Percentiles rank a stretch among this genome's conserved stretches.
phyloP scores from a whole-genome alignment of 2,113 vertebrate species.

The Vidua chalybeata region DNA sequence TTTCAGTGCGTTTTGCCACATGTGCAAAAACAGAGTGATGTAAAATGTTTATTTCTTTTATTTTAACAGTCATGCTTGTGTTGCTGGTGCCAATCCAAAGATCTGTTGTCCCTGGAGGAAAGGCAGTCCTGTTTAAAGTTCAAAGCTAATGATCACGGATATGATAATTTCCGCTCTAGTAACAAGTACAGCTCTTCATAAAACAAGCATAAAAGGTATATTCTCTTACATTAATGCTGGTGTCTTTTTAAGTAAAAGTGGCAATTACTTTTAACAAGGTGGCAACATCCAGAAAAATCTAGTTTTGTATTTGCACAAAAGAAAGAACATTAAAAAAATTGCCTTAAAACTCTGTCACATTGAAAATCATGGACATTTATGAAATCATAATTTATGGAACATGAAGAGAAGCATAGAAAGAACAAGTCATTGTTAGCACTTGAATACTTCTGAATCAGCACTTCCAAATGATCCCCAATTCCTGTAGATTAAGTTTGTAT shows the following conservation, averaged over 20 bases:
- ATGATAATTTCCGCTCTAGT: constrained; percentile 89
- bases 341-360: not conserved
- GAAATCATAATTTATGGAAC: not conserved
- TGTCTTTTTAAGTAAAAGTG: constrained; percentile 49
- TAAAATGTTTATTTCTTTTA: constrained; percentile 40
- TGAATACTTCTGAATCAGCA: constrained; percentile 70
- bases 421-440: constrained; percentile 68
- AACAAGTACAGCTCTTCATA: constrained; percentile 91
- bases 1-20: not conserved
- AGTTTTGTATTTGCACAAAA: constrained; percentile 43
- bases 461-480: constrained; percentile 57
- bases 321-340: not conserved
- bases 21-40: not conserved
- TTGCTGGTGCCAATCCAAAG: constrained; percentile 84
- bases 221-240: not conserved
- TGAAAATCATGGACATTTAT: not conserved
- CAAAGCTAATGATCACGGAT: constrained; percentile 86
- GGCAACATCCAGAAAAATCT: constrained; percentile 15
- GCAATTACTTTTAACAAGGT: constrained; percentile 6
- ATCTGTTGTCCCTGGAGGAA: constrained; percentile 81
- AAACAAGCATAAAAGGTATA: constrained; percentile 52
- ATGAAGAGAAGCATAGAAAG: constrained; percentile 14
- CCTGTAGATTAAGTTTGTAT: constrained; percentile 23
- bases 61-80: constrained; percentile 87
- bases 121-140: constrained; percentile 88